Evolutionary conservation across 2,888 invertebrate genomes (phyloP).

Genomic region (Argynnis bischoffii): DNA sequence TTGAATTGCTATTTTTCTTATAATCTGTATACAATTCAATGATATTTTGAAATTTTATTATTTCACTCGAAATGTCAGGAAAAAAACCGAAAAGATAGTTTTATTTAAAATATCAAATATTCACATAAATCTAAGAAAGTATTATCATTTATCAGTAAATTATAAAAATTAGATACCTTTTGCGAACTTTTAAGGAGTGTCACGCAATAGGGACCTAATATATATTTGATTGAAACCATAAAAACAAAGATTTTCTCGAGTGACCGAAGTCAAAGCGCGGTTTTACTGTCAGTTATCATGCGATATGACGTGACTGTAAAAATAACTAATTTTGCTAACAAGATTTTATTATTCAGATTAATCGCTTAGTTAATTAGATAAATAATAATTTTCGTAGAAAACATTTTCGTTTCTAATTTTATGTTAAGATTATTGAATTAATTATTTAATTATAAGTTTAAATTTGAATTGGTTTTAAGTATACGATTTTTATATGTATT

Average conservation of each 20-base stretch:
- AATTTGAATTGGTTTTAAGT: no score
- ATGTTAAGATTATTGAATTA: not conserved
- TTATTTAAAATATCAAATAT: no score
- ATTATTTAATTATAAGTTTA: not conserved
- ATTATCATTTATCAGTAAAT: no score
- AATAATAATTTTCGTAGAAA: not conserved
- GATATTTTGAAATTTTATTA: no score
- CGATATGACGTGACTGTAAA: conserved; percentile 31
- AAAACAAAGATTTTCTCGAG: conserved; percentile 3
- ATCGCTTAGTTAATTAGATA: not conserved
- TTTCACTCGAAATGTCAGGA: no score
- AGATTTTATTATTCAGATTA: conserved; percentile 21
- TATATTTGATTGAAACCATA: conserved; percentile 12
- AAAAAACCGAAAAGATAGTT: no score
- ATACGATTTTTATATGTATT: no score
- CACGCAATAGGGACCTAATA: not conserved
- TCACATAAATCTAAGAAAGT: no score
- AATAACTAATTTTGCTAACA: conserved; percentile 26
- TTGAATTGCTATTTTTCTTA: no score
- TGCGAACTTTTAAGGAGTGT: no score
- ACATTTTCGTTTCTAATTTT: not conserved
- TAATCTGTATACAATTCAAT: no score
- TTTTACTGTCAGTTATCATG: conserved; percentile 29
- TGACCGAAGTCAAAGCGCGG: conserved; percentile 17
- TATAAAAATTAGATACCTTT: no score